Evolutionary conservation across 2,888 invertebrate genomes (phyloP).

Genomic region (Sceliomorpha sp.): DNA sequence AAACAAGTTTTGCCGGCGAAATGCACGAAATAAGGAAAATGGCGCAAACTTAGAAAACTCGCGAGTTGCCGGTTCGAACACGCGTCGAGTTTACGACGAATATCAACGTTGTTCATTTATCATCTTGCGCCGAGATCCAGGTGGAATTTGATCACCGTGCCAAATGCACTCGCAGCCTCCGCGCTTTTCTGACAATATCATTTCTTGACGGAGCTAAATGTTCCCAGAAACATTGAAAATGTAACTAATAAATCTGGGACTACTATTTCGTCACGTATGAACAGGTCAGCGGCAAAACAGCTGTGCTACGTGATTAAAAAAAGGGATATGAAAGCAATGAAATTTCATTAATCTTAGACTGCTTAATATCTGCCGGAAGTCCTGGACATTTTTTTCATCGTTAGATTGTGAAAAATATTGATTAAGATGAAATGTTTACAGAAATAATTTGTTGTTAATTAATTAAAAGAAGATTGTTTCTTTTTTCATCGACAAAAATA

Average conservation of each 20-base stretch:
- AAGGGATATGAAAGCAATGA: no score
- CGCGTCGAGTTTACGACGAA: slow-evolving; percentile 47
- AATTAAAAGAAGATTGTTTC: no score
- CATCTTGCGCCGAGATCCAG: slow-evolving; percentile 54
- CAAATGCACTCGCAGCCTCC: slow-evolving; percentile 53
- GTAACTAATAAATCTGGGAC: slow-evolving; percentile 35
- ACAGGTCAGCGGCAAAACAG: no score
- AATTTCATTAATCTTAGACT: no score
- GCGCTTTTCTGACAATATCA: slow-evolving; percentile 43
- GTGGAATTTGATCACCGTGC: slow-evolving; percentile 57
- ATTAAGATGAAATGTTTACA: no score
- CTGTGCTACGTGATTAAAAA: no score
- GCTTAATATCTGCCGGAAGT: no score
- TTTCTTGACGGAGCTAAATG: slow-evolving; percentile 38
- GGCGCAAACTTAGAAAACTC: slow-evolving; percentile 30
- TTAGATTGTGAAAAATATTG: no score
- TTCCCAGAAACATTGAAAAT: slow-evolving; percentile 28
- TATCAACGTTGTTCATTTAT: slow-evolving; percentile 55
- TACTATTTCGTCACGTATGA: slow-evolving; percentile 28
- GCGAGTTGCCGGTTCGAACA: slow-evolving; percentile 27
- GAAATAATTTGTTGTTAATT: no score
- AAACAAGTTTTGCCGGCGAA: neutral
- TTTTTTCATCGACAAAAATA: no score
- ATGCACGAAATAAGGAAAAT: slow-evolving; percentile 1
- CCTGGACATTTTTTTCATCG: no score